These are phyloP conservation scores for Streptopelia turtur DNA, from an alignment of 2,797 vertebrate genomes.

Conservation along the genomic window DNA sequence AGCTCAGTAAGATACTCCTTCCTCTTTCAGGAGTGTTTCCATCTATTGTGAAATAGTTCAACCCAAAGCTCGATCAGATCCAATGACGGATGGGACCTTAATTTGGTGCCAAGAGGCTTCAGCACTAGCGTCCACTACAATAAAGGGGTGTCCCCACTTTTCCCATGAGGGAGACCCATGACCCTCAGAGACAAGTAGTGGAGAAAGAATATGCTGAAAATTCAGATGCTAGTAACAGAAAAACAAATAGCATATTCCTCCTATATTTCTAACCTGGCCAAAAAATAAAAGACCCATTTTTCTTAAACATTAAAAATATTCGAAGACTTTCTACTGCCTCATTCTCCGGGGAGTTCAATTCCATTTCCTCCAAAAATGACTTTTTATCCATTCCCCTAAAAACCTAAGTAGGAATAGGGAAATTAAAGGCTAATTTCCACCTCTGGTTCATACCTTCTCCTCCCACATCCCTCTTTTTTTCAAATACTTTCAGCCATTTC, in stretches of 20 bases:
- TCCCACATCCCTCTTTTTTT: not conserved
- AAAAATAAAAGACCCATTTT: not conserved
- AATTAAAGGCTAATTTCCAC: not conserved
- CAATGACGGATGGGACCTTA: not conserved
- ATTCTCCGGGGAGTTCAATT: not conserved
- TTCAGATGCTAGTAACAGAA: not conserved
- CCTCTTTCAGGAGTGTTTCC: not conserved
- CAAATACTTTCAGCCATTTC: not conserved
- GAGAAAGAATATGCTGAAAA: not conserved
- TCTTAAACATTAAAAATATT: not conserved
- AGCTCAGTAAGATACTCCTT: not conserved
- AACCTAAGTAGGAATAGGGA: not conserved
- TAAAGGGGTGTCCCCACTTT: not conserved
- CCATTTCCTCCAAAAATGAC: not conserved
- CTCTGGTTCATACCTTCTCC: not conserved
- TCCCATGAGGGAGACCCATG: not conserved
- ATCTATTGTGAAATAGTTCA: not conserved
- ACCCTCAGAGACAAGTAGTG: not conserved
- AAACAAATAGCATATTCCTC: not conserved
- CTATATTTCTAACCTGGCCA: not conserved
- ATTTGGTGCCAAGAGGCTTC: not conserved
- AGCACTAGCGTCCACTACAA: not conserved
- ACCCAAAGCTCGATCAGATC: fast-evolving
- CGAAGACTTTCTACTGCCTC: not conserved
- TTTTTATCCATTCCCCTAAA: not conserved